These are phyloP conservation scores for Drosophila monieri DNA, from an alignment of 2,888 invertebrate genomes.

Conservation along the genomic window DNA sequence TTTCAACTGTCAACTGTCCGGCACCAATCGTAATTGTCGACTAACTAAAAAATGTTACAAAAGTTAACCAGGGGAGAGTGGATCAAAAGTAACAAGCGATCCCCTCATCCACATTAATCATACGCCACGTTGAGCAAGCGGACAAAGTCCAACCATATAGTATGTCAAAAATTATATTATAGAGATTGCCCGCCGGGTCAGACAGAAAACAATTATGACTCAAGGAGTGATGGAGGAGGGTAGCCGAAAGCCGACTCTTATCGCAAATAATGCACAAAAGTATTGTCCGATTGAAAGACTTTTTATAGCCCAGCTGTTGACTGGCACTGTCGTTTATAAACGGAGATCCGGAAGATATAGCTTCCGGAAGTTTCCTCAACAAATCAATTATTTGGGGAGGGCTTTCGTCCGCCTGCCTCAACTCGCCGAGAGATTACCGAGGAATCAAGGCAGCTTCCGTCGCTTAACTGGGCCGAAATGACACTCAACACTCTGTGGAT, in stretches of 20 bases:
- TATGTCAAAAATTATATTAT: conserved; percentile 25
- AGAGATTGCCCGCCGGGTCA: conserved; percentile 44
- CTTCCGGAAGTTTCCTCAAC: conserved; percentile 47
- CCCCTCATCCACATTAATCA: conserved; percentile 31
- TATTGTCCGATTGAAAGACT: conserved; percentile 24
- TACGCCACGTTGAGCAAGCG: conserved; percentile 37
- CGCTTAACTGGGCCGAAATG: background rate
- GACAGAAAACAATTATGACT: conserved; percentile 63
- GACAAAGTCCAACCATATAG: conserved; percentile 60
- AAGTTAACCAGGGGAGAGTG: conserved; percentile 11
- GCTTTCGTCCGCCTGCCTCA: conserved; percentile 45
- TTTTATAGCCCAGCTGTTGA: conserved; percentile 11
- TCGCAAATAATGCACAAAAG: conserved; percentile 32
- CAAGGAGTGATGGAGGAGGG: conserved; percentile 41
- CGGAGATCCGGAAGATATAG: conserved; percentile 16
- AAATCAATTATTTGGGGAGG: conserved; percentile 59
- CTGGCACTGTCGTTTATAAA: conserved; percentile 15
- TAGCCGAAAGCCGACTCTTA: conserved; percentile 41
- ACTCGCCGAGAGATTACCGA: too few species aligned
- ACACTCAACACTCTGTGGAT: background rate
- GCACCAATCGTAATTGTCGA: conserved; percentile 57
- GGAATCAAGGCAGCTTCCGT: background rate
- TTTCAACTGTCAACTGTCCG: conserved; percentile 35
- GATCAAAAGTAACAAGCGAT: conserved; percentile 22
- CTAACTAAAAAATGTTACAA: conserved; percentile 39